Conservation (phyloP, 2,888 invertebrate genomes). For the Gnatocerus cornutus region DNA sequence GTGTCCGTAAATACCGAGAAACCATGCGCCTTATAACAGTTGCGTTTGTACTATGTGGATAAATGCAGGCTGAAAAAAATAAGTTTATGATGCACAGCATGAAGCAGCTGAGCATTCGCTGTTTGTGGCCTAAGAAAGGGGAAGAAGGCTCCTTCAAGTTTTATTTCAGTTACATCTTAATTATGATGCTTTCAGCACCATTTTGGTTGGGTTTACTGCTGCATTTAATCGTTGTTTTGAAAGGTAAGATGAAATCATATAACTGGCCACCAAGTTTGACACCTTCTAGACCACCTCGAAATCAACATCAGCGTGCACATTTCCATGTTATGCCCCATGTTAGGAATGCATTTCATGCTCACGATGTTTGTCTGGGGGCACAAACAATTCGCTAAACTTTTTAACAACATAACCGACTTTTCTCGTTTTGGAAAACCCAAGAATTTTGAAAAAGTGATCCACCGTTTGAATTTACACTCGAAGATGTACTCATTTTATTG, state of each 20-base stretch:
- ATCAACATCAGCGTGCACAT: constrained; percentile 50
- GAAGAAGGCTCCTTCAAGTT: neutral
- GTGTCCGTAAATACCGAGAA: no score
- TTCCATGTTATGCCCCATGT: constrained; percentile 20
- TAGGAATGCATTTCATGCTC: constrained; percentile 17
- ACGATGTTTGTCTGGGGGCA: constrained; percentile 18
- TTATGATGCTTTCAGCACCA: neutral
- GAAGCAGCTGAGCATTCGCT: neutral
- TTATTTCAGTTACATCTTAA: neutral
- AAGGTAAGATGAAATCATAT: no score
- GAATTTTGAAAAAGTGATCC: constrained; percentile 11
- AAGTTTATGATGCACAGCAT: neutral
- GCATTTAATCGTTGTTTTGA: constrained; percentile 14
- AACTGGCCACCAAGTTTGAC: neutral
- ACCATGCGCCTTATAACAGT: no score
- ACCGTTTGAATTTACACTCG: constrained; percentile 15
- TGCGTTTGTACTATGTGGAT: neutral
- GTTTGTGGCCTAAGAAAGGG: constrained; percentile 18
- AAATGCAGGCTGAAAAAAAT: neutral
- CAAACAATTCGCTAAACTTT: constrained; percentile 36
- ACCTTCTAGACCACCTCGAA: constrained; percentile 42
- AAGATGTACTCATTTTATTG: constrained; percentile 18
- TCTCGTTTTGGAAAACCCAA: constrained; percentile 21
- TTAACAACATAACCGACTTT: neutral
- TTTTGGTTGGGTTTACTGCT: constrained; percentile 1